These are phyloP conservation scores for Rhizomys pruinosus DNA, from an alignment of 2,113 vertebrate species.

Conservation along the genomic window DNA sequence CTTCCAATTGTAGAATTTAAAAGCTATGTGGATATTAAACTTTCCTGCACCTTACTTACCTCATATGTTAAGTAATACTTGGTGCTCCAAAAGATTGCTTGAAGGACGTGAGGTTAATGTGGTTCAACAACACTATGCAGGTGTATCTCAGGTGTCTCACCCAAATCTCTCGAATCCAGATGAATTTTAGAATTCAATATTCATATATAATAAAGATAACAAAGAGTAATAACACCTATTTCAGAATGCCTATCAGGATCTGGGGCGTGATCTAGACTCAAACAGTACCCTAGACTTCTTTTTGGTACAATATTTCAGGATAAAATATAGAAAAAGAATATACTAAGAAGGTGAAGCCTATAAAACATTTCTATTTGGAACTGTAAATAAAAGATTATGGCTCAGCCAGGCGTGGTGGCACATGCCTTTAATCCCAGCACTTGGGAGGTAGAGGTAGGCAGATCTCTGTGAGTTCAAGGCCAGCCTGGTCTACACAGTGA, in stretches of 20 bases:
- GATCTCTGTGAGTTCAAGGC: no score
- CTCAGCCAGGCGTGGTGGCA: no score
- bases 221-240: not conserved
- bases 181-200: slow-evolving; percentile 4
- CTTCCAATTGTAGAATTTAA: not conserved
- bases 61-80: not conserved
- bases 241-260: not conserved
- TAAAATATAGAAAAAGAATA: slow-evolving; percentile 1
- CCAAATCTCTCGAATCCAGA: not conserved
- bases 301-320: not conserved
- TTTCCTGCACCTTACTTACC: not conserved
- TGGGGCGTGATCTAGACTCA: not conserved
- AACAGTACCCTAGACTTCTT: not conserved
- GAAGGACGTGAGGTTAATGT: not conserved
- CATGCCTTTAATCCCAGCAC: no score
- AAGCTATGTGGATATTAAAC: not conserved
- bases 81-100: not conserved
- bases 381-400: not conserved
- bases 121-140: not conserved
- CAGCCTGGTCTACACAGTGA: no score
- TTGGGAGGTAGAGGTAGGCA: no score
- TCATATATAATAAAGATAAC: not conserved
- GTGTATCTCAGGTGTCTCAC: not conserved
- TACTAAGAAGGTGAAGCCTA: not conserved
- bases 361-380: not conserved